phyloP scores from a whole-genome alignment of 2,113 vertebrate genomes.

The Coryphaenoides rupestris region DNA sequence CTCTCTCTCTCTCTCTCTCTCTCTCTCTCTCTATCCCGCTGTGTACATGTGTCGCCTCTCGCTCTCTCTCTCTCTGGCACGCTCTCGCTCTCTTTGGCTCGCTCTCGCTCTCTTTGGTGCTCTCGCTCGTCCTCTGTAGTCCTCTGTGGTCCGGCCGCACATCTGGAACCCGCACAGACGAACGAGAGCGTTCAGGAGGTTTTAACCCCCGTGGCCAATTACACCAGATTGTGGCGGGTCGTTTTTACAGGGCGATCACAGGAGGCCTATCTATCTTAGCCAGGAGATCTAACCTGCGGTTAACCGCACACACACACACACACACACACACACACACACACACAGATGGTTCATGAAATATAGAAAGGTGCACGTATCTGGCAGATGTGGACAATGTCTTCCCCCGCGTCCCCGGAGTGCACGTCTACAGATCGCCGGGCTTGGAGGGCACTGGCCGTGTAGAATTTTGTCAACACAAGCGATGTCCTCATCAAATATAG shows the following conservation, averaged over 20 bases:
- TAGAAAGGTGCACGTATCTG: too few species aligned
- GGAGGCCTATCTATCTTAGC: neutral
- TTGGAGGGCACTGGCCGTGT: conserved; percentile 39
- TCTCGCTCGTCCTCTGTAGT: conserved; percentile 47
- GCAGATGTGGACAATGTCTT: too few species aligned
- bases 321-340: conserved; percentile 28
- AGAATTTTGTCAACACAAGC: conserved; percentile 49
- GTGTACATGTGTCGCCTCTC: too few species aligned
- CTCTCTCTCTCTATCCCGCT: conserved; percentile 1
- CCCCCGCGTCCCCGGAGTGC: too few species aligned
- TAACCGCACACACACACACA: conserved; percentile 1
- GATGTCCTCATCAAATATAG: conserved; percentile 56
- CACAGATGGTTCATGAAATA: neutral
- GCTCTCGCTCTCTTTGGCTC: neutral
- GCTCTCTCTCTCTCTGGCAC: conserved; percentile 12
- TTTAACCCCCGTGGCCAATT: conserved; percentile 56
- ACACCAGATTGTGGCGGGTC: conserved; percentile 60
- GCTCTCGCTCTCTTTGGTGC: conserved; percentile 27
- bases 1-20: neutral
- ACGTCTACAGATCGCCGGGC: conserved; percentile 6
- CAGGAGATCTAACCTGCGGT: neutral
- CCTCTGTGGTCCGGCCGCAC: conserved; percentile 25
- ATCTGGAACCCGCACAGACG: conserved; percentile 62
- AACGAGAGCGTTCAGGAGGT: conserved; percentile 64
- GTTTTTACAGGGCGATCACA: conserved; percentile 29